phyloP scores from a whole-genome alignment of 1,140 invertebrate genomes.

The Drosophila malerkotliana region DNA sequence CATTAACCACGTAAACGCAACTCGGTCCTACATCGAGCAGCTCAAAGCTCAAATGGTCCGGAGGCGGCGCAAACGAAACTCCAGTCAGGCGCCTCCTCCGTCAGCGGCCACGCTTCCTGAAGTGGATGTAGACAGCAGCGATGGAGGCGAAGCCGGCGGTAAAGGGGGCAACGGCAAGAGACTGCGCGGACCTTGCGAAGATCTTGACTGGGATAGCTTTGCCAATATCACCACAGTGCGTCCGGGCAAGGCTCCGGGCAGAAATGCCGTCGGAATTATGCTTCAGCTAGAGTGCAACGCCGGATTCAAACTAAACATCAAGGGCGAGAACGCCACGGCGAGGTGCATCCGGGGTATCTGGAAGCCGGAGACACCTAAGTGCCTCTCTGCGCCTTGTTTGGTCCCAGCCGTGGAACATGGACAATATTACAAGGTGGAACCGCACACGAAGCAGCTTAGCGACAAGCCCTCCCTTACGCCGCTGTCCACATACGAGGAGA shows the following conservation, averaged over 20 bases:
- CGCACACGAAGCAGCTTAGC: constrained; percentile 68
- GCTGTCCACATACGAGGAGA: constrained; percentile 78
- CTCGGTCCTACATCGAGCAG: constrained; percentile 65
- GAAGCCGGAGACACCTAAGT: constrained; percentile 91
- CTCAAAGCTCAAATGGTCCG: constrained; percentile 75
- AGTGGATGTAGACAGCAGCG: constrained; percentile 58
- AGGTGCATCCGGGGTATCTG: constrained; percentile 91
- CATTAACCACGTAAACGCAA: constrained; percentile 34
- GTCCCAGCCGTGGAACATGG: constrained; percentile 81
- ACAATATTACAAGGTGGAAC: constrained; percentile 77
- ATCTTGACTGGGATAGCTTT: constrained; percentile 78
- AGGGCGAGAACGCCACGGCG: constrained; percentile 88
- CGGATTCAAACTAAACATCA: constrained; percentile 90
- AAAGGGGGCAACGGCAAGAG: constrained; percentile 63
- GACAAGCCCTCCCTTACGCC: constrained; percentile 71
- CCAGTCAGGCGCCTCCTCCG: constrained; percentile 27
- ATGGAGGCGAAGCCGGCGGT: constrained; percentile 51
- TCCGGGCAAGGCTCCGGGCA: constrained; percentile 77
- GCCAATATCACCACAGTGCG: constrained; percentile 74
- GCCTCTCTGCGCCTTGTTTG: constrained; percentile 86
- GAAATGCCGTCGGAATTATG: constrained; percentile 87
- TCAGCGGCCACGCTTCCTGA: constrained; percentile 42
- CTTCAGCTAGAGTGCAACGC: constrained; percentile 89
- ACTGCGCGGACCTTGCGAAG: constrained; percentile 85
- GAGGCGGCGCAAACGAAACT: constrained; percentile 61